A percentile compares a stretch with the other conserved stretches of the same genome.
Evolutionary conservation across 2,113 vertebrate species (phyloP).

Genomic region (Oenanthe oenanthe): DNA sequence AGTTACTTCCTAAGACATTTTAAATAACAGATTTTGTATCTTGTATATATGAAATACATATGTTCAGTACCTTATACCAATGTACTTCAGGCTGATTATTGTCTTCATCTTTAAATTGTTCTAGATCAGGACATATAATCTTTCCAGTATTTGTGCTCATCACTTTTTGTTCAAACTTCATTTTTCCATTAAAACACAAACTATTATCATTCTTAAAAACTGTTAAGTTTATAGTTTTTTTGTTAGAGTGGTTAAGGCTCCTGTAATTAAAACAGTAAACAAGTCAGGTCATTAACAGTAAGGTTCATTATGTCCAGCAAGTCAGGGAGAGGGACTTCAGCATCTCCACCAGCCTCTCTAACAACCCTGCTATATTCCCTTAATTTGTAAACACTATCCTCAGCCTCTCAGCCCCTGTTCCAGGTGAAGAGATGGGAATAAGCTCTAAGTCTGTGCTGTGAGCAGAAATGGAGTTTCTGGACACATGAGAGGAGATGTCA

Average conservation of each 20-base stretch:
- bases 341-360: not conserved
- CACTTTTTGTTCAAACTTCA: conserved; percentile 49
- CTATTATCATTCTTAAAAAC: conserved; percentile 69
- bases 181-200: conserved; percentile 69
- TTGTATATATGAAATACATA: not conserved
- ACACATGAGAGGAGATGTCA: not conserved
- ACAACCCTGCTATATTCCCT: not conserved
- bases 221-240: conserved; percentile 14
- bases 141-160: not conserved
- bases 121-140: conserved; percentile 80
- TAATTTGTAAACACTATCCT: not conserved
- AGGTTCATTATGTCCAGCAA: not conserved
- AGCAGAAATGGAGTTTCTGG: not conserved
- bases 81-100: conserved; percentile 64
- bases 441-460: not conserved
- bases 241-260: conserved; percentile 56
- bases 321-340: not conserved
- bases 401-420: not conserved
- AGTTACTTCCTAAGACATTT: not conserved
- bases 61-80: conserved; percentile 86
- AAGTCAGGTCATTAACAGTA: not conserved
- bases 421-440: not conserved
- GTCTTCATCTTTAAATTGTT: conserved; percentile 66
- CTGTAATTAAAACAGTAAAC: conserved; percentile 68
- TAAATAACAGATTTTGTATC: not conserved